Percentiles rank a stretch among this genome's conserved stretches.
These are phyloP conservation scores for Tragopan temminckii DNA, from an alignment of 2,797 vertebrate genomes.

Conservation along the genomic window DNA sequence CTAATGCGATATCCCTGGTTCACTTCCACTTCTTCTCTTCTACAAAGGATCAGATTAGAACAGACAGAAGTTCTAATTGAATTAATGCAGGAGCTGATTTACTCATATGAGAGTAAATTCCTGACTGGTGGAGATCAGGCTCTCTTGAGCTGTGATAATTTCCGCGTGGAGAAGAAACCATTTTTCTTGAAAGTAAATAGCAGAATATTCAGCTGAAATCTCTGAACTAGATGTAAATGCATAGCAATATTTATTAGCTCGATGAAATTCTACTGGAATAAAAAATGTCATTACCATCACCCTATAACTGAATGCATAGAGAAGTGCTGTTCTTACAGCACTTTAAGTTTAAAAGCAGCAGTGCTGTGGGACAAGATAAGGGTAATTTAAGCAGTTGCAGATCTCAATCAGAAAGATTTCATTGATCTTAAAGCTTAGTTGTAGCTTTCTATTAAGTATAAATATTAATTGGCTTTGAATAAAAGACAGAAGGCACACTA, in stretches of 20 bases:
- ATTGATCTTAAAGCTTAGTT: neutral
- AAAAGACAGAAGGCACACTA: neutral
- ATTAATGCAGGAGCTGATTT: neutral
- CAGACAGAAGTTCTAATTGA: neutral
- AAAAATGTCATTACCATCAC: neutral
- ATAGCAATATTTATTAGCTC: neutral
- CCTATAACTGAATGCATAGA: neutral
- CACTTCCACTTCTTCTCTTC: neutral
- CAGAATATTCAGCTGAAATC: neutral
- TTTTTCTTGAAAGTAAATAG: neutral
- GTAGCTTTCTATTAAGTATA: neutral
- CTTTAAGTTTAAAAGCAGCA: neutral
- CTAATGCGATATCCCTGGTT: neutral
- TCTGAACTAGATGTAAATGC: neutral
- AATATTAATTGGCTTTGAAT: neutral
- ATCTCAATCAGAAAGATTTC: neutral
- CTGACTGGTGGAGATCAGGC: neutral
- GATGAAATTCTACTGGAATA: neutral
- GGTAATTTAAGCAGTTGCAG: neutral
- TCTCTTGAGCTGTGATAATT: neutral
- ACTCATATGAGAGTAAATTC: neutral
- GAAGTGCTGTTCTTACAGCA: neutral
- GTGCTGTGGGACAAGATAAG: neutral
- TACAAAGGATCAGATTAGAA: neutral
- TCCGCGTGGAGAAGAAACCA: neutral